A percentile compares a stretch with the other conserved stretches of the same genome.
Conservation (phyloP, 1,140 invertebrate species). For the Goniozus legneri region DNA sequence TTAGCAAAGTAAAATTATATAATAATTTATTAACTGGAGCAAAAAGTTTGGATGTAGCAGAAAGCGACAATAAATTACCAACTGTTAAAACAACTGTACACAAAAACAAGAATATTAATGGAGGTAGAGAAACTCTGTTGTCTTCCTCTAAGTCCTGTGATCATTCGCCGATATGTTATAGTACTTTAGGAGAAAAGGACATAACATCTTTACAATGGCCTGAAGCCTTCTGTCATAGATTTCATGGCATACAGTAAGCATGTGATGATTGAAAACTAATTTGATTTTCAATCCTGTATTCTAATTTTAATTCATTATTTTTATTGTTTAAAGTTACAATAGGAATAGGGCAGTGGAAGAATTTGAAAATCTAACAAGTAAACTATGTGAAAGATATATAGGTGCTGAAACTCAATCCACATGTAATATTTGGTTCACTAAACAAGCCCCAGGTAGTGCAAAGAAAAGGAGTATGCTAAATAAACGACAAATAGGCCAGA, state of each 20-base stretch:
- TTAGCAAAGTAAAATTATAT: constrained; percentile 17
- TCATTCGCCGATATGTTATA: constrained; percentile 26
- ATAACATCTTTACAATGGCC: constrained; percentile 52
- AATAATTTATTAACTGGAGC: constrained; percentile 12
- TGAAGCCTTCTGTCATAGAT: constrained; percentile 55
- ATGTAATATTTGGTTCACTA: constrained; percentile 59
- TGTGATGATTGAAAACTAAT: neutral
- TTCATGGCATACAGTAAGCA: constrained; percentile 67
- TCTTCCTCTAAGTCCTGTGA: constrained; percentile 15
- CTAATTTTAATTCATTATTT: constrained; percentile 5
- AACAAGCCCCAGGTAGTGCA: constrained; percentile 55
- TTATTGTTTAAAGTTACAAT: constrained; percentile 61
- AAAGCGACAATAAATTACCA: no score
- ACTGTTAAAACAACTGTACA: no score
- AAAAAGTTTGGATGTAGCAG: no score
- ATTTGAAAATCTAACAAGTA: constrained; percentile 59
- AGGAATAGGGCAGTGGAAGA: constrained; percentile 59
- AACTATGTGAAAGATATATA: constrained; percentile 62
- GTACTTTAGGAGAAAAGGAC: constrained; percentile 34
- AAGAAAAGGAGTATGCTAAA: constrained; percentile 56
- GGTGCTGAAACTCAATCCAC: constrained; percentile 65
- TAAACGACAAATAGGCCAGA: constrained; percentile 57
- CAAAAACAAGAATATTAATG: no score
- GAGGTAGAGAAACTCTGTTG: neutral
- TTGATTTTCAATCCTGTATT: neutral